phyloP scores from a whole-genome alignment of 2,888 invertebrate genomes.

The Lampropteryx suffumata region DNA sequence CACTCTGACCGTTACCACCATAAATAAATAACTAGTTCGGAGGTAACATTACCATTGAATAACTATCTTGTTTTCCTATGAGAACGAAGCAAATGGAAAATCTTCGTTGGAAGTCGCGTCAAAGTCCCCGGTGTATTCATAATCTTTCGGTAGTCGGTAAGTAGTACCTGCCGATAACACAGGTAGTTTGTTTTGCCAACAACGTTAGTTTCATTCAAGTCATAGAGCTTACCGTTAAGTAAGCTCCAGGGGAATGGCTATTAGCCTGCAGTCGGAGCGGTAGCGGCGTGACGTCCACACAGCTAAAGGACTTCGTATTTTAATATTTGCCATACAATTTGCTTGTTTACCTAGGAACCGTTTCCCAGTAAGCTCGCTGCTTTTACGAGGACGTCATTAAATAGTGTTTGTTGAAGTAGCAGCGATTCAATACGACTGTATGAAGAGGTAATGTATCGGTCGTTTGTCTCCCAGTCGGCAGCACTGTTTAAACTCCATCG shows the following conservation, averaged over 20 bases:
- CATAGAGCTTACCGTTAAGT: constrained; percentile 70
- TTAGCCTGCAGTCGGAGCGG: constrained; percentile 46
- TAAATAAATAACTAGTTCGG: constrained; percentile 38
- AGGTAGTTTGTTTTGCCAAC: constrained; percentile 54
- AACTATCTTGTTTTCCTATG: constrained; percentile 12
- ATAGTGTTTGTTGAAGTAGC: constrained; percentile 52
- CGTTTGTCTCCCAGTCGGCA: constrained; percentile 38
- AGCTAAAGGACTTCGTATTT: constrained; percentile 59
- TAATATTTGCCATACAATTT: constrained; percentile 77
- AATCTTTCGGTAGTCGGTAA: constrained; percentile 35
- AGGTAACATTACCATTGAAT: constrained; percentile 36
- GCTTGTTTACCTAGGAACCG: constrained; percentile 73
- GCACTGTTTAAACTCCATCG: constrained; percentile 46
- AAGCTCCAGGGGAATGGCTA: constrained; percentile 60
- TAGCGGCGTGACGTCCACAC: constrained; percentile 53
- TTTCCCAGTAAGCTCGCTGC: constrained; percentile 60
- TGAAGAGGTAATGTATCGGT: constrained; percentile 42
- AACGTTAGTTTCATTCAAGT: constrained; percentile 66
- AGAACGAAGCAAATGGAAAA: constrained; percentile 10
- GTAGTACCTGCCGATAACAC: constrained; percentile 53
- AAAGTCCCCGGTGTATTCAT: constrained; percentile 38
- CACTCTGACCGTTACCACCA: constrained; percentile 43
- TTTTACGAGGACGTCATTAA: constrained; percentile 54
- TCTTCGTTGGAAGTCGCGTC: no score
- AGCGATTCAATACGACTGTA: constrained; percentile 38